phyloP scores from a whole-genome alignment of 1,140 invertebrate genomes.

The Neotoxoptera formosana region DNA sequence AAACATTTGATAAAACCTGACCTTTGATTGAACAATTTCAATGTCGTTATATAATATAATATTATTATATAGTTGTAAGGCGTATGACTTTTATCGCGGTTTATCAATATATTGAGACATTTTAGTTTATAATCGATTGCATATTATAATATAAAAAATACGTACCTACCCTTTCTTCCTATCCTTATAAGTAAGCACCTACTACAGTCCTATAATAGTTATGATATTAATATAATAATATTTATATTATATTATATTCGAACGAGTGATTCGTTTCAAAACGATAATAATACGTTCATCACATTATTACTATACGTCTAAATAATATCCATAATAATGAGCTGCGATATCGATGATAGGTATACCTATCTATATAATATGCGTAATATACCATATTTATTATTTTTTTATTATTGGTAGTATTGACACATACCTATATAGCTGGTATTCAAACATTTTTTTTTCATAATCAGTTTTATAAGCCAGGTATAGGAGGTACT shows the following conservation, averaged over 20 bases:
- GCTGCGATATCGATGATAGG: neutral
- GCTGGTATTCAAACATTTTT: neutral
- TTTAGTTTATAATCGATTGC: neutral
- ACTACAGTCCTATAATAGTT: neutral
- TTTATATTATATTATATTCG: too few relatives aligned
- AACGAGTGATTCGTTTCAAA: neutral
- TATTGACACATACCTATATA: too few relatives aligned
- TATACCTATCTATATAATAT: too few relatives aligned
- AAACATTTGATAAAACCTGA: slow-evolving; percentile 2
- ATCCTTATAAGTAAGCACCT: neutral
- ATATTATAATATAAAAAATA: neutral
- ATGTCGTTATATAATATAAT: neutral
- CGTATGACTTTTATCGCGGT: neutral
- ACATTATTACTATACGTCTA: neutral
- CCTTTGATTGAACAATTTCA: neutral
- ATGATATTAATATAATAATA: too few relatives aligned
- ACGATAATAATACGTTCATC: neutral
- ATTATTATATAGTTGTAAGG: neutral
- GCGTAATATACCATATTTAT: too few relatives aligned
- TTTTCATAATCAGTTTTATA: neutral
- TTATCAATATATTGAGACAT: neutral
- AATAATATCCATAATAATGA: neutral
- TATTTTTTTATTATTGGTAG: too few relatives aligned
- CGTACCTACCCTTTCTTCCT: neutral
- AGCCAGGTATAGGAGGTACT: neutral